Conservation (phyloP, 2,888 invertebrate genomes). For the Allophyes oxyacanthae region DNA sequence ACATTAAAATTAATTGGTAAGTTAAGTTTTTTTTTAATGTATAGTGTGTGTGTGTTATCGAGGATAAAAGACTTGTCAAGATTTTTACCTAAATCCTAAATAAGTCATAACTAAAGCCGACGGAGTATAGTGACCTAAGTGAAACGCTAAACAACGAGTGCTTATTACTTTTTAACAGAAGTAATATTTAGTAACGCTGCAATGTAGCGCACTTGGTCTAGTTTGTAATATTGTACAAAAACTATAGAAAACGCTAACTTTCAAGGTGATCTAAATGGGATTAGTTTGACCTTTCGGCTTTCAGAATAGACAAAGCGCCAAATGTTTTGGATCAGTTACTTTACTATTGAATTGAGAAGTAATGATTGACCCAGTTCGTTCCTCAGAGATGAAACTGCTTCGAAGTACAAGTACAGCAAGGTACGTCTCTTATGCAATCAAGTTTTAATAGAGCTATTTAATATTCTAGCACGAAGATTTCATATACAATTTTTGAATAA, state of each 20-base stretch:
- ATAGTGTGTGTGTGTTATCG: too few relatives aligned
- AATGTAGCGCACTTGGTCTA: too few relatives aligned
- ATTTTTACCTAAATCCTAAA: too few relatives aligned
- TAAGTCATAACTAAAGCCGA: too few relatives aligned
- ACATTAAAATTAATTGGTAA: too few relatives aligned
- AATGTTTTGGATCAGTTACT: conserved; percentile 28
- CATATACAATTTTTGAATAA: conserved; percentile 1
- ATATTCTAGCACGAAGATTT: conserved; percentile 1
- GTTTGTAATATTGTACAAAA: too few relatives aligned
- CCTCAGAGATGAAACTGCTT: conserved; percentile 26
- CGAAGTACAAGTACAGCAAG: conserved; percentile 34
- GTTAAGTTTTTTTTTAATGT: too few relatives aligned
- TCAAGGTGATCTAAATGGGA: conserved; percentile 16
- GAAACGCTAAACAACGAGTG: background rate
- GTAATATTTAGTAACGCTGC: too few relatives aligned
- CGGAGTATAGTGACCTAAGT: too few relatives aligned
- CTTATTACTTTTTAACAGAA: too few relatives aligned
- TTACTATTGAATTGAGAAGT: conserved; percentile 26
- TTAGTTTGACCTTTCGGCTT: conserved; percentile 46
- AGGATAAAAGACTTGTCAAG: too few relatives aligned
- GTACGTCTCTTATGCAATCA: conserved; percentile 24
- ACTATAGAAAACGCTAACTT: too few relatives aligned
- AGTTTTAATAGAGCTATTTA: conserved; percentile 10
- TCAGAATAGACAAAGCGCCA: conserved; percentile 25
- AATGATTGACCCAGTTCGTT: conserved; percentile 41